Percentiles rank a stretch among this genome's conserved stretches.
Evolutionary conservation across 2,888 invertebrate species (phyloP).

Genomic region (Pseudanteris insignis): DNA sequence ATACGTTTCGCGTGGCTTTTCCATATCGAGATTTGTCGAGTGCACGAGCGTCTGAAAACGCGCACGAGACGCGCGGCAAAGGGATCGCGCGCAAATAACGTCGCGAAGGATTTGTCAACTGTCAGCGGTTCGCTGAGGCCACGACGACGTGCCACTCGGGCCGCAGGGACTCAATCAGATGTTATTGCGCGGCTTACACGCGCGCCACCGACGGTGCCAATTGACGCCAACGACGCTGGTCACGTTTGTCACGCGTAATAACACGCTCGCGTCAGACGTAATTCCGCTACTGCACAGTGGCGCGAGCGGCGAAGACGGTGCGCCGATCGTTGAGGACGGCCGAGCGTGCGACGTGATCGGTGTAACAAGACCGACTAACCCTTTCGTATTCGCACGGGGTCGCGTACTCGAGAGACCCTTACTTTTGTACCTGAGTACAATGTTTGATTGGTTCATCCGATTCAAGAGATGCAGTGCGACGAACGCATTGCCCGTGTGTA

Average conservation of each 20-base stretch:
- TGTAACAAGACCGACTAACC: conserved; percentile 40
- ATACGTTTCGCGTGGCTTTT: conserved; percentile 63
- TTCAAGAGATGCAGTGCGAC: conserved; percentile 4
- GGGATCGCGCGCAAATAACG: conserved; percentile 58
- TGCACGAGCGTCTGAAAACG: conserved; percentile 47
- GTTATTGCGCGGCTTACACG: too few species aligned
- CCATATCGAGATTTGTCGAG: conserved; percentile 64
- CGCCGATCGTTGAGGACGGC: conserved; percentile 17
- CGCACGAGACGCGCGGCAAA: conserved; percentile 9
- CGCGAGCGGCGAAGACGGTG: conserved; percentile 2
- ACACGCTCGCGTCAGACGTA: background rate
- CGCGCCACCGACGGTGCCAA: too few species aligned
- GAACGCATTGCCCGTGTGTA: background rate
- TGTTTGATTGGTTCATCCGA: conserved; percentile 31
- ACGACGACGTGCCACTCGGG: conserved; percentile 49
- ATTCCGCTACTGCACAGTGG: conserved; percentile 1
- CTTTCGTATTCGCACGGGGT: conserved; percentile 23
- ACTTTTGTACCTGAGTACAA: conserved; percentile 29
- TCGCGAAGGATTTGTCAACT: conserved; percentile 60
- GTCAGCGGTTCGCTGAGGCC: conserved; percentile 57
- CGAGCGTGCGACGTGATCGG: conserved; percentile 37
- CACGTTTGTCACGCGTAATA: conserved; percentile 11
- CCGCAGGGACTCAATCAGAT: too few species aligned
- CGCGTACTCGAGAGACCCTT: conserved; percentile 15
- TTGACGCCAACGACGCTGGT: conserved; percentile 13